Evolutionary conservation across 2,113 vertebrate species (phyloP).

Genomic region (Pardalotus punctatus): DNA sequence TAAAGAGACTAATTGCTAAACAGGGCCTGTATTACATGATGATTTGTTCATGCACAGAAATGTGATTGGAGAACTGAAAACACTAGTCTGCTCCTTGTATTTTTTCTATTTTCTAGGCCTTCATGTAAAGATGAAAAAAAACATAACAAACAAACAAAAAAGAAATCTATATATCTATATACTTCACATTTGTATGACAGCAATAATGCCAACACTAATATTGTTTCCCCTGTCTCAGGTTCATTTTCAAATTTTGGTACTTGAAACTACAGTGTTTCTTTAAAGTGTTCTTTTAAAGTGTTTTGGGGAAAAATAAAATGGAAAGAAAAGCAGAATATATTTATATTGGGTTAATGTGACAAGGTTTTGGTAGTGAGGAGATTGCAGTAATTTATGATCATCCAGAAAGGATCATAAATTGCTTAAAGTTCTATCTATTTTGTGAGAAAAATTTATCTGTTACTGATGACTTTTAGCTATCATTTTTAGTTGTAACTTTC

Average conservation of each 20-base stretch:
- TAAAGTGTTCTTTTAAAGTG: background rate
- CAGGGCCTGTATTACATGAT: background rate
- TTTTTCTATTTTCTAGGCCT: background rate
- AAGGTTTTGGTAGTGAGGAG: background rate
- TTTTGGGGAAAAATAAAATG: background rate
- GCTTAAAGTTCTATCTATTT: background rate
- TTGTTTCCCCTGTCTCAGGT: background rate
- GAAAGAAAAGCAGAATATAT: background rate
- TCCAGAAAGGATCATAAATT: background rate
- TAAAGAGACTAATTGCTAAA: background rate
- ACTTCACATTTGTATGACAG: background rate
- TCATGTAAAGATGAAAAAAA: background rate
- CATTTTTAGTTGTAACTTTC: background rate
- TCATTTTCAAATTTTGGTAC: background rate
- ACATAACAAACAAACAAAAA: too few relatives aligned
- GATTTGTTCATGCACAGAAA: background rate
- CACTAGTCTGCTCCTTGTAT: background rate
- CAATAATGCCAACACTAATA: background rate
- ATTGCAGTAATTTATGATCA: background rate
- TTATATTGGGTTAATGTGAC: background rate
- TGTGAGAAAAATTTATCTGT: background rate
- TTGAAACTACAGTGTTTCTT: background rate
- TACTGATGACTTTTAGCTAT: background rate
- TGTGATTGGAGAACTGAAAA: background rate
- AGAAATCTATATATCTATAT: background rate